Conservation (phyloP, 1,140 invertebrate genomes). For the Glossosoma conforme region DNA sequence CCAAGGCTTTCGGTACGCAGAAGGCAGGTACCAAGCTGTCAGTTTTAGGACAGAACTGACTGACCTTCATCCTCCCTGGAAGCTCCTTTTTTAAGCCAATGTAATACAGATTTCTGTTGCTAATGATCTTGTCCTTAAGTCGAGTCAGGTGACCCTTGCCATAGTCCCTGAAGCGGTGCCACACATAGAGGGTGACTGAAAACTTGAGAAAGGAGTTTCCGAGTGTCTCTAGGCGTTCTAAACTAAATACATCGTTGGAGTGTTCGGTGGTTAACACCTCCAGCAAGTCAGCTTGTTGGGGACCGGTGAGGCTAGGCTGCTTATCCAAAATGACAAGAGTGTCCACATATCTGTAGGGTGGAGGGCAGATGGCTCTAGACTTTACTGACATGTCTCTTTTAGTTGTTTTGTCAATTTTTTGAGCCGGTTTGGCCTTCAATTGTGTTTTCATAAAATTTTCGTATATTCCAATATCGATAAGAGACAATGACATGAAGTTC, state of each 20-base stretch:
- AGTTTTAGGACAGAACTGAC: conserved; percentile 58
- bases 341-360: conserved; percentile 39
- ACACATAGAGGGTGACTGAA: conserved; percentile 66
- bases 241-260: conserved; percentile 72
- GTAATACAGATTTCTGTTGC: conserved; percentile 60
- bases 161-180: conserved; percentile 59
- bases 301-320: conserved; percentile 26
- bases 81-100: conserved; percentile 43
- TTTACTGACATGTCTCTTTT: background rate
- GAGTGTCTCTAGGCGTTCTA: conserved; percentile 79
- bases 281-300: conserved; percentile 44
- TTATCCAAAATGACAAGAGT: conserved; percentile 12
- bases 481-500: conserved; percentile 52
- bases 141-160: conserved; percentile 74
- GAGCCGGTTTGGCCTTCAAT: too few relatives aligned
- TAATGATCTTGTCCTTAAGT: conserved; percentile 71
- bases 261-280: conserved; percentile 67
- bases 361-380: conserved; percentile 35
- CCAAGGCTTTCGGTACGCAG: conserved; percentile 38
- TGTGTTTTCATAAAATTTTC: conserved; percentile 61
- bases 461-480: conserved; percentile 66
- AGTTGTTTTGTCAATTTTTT: too few relatives aligned
- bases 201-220: conserved; percentile 90
- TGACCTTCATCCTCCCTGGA: conserved; percentile 56
- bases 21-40: conserved; percentile 68